Percentiles rank a stretch among this genome's conserved stretches.
phyloP scores from a whole-genome alignment of 2,113 vertebrate species.

The Notechis scutatus region DNA sequence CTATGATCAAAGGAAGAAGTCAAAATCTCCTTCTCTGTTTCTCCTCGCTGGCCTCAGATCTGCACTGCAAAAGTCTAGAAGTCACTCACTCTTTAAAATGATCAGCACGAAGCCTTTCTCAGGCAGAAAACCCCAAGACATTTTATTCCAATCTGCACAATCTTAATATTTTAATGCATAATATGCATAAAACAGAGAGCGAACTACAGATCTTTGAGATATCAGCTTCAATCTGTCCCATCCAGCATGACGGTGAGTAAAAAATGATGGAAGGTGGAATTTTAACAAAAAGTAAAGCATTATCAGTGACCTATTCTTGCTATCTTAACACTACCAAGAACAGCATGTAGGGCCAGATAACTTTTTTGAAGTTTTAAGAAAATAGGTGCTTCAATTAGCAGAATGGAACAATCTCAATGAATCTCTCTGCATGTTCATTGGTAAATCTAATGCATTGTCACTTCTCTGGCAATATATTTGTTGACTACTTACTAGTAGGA shows the following conservation, averaged over 20 bases:
- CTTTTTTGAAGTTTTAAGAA: neutral
- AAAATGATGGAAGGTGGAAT: neutral
- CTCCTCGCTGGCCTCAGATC: neutral
- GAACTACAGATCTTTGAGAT: neutral
- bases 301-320: neutral
- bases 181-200: neutral
- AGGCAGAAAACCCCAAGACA: neutral
- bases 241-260: neutral
- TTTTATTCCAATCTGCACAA: neutral
- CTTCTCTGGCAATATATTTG: neutral
- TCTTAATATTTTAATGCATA: neutral
- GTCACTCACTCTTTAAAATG: neutral
- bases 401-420: neutral
- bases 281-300: neutral
- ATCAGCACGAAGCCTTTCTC: neutral
- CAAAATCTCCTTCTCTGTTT: neutral
- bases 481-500: constrained; percentile 84
- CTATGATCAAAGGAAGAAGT: neutral
- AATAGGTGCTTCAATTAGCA: neutral
- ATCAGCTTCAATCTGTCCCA: neutral
- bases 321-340: neutral
- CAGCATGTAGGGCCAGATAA: neutral
- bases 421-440: neutral
- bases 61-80: neutral
- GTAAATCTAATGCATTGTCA: neutral